Evolutionary conservation across 2,888 invertebrate species (phyloP).

Genomic region (Drosophila mayaguana): DNA sequence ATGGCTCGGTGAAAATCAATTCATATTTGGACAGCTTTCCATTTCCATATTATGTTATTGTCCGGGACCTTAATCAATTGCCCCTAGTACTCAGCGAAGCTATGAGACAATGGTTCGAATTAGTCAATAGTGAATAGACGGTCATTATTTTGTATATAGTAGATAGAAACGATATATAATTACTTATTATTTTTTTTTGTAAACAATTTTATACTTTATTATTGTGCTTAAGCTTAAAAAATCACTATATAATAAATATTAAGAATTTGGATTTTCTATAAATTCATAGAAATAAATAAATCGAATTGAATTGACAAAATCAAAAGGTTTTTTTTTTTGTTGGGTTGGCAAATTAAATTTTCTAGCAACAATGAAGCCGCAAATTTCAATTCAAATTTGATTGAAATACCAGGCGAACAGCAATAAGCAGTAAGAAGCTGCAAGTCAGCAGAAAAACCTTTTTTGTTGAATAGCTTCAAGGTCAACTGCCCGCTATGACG

Average conservation of each 20-base stretch:
- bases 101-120: slow-evolving; percentile 99
- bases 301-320: neutral
- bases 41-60: slow-evolving; percentile 98
- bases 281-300: neutral
- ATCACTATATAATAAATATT: neutral
- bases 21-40: slow-evolving; percentile 98
- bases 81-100: slow-evolving; percentile 97
- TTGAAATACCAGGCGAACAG: no score
- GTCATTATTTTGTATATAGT: slow-evolving; percentile 6
- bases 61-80: slow-evolving; percentile 94
- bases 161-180: neutral
- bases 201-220: neutral
- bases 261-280: neutral
- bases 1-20: slow-evolving; percentile 86
- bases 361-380: neutral
- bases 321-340: no score
- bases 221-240: neutral
- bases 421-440: no score
- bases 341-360: neutral
- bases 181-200: neutral
- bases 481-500: no score
- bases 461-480: no score
- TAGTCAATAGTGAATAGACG: slow-evolving; percentile 88
- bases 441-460: no score
- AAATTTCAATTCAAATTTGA: no score